phyloP scores from a whole-genome alignment of 2,113 vertebrate genomes.

The Pollimyrus isidori region DNA sequence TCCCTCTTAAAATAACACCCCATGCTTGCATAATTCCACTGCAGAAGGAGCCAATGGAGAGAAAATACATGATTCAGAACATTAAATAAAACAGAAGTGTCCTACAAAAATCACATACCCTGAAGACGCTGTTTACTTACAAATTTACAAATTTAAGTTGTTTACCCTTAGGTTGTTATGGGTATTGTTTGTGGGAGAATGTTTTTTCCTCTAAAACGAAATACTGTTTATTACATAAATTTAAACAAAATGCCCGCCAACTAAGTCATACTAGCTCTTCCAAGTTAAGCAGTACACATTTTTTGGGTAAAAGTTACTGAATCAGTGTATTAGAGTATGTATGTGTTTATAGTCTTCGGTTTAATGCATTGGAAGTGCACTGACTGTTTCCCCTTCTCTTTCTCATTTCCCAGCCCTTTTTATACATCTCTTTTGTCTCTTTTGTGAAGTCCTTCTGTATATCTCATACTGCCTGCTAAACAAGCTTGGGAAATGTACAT shows the following conservation, averaged over 20 bases:
- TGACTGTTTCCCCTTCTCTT: background rate
- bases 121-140: slow-evolving; percentile 20
- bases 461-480: slow-evolving; percentile 39
- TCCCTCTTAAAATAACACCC: slow-evolving; percentile 43
- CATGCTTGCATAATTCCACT: slow-evolving; percentile 37
- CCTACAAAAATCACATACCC: background rate
- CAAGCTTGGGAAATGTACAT: slow-evolving; percentile 57
- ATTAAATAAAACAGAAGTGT: background rate
- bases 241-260: slow-evolving; percentile 21
- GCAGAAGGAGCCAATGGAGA: slow-evolving; percentile 35
- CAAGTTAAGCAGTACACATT: slow-evolving; percentile 16
- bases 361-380: background rate
- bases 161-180: background rate
- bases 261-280: background rate
- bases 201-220: background rate
- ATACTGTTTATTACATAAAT: background rate
- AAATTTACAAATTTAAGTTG: slow-evolving; percentile 24
- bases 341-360: background rate
- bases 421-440: background rate
- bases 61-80: slow-evolving; percentile 28
- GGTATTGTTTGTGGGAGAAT: background rate
- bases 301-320: background rate
- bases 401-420: background rate
- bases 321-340: background rate
- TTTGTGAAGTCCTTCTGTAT: background rate